Base-by-base conservation (phyloP, 2,113 vertebrate genomes). In the Hucho hucho region DNA sequence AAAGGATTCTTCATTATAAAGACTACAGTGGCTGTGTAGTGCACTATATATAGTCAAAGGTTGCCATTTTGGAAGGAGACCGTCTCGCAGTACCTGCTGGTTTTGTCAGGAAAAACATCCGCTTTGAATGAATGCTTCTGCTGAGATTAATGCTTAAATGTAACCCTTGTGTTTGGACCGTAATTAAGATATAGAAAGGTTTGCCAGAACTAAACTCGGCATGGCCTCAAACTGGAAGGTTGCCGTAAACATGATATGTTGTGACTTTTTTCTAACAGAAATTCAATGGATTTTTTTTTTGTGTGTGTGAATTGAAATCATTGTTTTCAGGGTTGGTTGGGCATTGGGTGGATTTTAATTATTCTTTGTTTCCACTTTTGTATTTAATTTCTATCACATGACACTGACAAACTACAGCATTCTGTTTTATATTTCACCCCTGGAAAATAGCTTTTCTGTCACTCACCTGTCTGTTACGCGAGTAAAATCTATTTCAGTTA, bases 191-290 rank as follows among this genome's bases (percentile, higher is more conserved):
- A 12, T 43, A 12, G 37, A 43, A 3, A 2, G 37, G 37, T 93
- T 90, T 95, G 95, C 95, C 32, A 32, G 32, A 32, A 32, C 92
- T 93, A 93, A 72, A 95, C 90, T 93, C 88, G 93, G 94, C 95
- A 97, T 96, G 95, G 93, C 93, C 95, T 95, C 94, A 94, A 93
- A 94, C 94, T 72, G 16, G 92, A 95, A 92, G 84, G 89, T 93
- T 94, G 93, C 92, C 93, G 90, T 92, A 91, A 93, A 92, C 92
- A 92, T 77, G 74, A 64, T 20, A 12, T 1, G 7, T 69, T 65
- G 77, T 84, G 20, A 77, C 79, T 80, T 80, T 20, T 80, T 88
- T 87, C 71, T 86, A 25, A 29, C 56, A 82, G 79, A 29, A 32
- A 46, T 74, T 3, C 58, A 75, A 66, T 61, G 56, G 58, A 5